Conservation (phyloP, 2,797 vertebrate species). For the Gila robusta region DNA sequence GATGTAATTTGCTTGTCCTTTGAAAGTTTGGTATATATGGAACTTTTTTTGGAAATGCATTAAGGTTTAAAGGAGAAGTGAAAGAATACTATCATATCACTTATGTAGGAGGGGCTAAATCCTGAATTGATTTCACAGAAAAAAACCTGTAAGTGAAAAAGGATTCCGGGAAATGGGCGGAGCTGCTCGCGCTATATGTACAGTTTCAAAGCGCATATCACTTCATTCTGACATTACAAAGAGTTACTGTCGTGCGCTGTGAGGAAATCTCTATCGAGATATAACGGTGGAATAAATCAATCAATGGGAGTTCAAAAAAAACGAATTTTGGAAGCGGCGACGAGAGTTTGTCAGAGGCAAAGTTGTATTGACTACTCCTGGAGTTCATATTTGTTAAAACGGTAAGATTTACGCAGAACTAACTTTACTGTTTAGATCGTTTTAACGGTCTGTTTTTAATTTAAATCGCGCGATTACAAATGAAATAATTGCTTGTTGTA, state of each 20-base stretch:
- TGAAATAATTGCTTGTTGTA: not conserved
- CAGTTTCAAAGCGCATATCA: not conserved
- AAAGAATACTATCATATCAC: not conserved
- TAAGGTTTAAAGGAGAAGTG: conserved; percentile 1
- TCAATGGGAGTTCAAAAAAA: conserved; percentile 45
- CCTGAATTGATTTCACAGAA: conserved; percentile 21
- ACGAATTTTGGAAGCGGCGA: conserved; percentile 1
- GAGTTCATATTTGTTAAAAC: conserved; percentile 9
- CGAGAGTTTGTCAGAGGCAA: conserved; percentile 25
- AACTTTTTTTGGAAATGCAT: not conserved
- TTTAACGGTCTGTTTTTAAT: not conserved
- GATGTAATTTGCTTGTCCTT: not conserved
- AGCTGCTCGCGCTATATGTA: not conserved
- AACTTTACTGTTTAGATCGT: not conserved
- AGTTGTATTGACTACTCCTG: conserved; percentile 18
- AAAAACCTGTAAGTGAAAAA: conserved; percentile 44
- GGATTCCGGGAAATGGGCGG: conserved; percentile 48
- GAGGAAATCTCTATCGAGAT: not conserved
- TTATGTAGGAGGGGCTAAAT: not conserved
- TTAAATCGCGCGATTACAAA: not conserved
- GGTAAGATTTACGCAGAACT: not conserved
- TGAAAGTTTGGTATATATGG: not conserved
- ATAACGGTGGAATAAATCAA: conserved; percentile 47
- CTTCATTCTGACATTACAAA: not conserved
- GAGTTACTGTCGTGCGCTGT: not conserved